A percentile compares a stretch with the other conserved stretches of the same genome.
Conservation (phyloP, 2,113 vertebrate species). For the Pelusios castaneus region DNA sequence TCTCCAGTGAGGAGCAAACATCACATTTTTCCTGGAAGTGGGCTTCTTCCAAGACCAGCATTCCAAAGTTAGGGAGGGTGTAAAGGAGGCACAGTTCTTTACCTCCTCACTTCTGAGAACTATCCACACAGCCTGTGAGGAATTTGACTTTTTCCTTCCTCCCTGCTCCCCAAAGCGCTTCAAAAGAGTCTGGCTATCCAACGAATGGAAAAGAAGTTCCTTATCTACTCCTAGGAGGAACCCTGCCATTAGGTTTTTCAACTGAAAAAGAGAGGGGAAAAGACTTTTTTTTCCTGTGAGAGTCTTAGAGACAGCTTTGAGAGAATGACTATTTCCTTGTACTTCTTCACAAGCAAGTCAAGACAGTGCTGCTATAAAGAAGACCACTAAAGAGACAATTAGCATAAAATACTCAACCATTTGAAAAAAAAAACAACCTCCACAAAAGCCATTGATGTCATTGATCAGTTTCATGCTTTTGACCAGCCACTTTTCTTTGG, state of each 20-base stretch:
- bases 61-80: background rate
- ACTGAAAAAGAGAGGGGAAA: background rate
- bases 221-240: background rate
- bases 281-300: background rate
- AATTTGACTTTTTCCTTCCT: background rate
- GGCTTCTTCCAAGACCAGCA: background rate
- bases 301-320: background rate
- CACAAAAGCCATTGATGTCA: constrained; percentile 21
- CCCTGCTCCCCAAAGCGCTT: too few relatives aligned
- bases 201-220: background rate
- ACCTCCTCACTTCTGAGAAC: background rate
- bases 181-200: background rate
- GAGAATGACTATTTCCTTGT: background rate
- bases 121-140: background rate
- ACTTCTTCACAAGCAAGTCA: background rate
- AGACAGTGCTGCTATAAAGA: constrained; percentile 27
- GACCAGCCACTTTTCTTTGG: constrained; percentile 17
- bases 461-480: constrained; percentile 33
- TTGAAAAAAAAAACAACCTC: background rate
- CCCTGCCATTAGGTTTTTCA: background rate
- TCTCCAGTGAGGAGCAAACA: background rate
- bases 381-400: background rate
- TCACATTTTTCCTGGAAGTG: background rate
- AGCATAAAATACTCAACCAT: background rate
- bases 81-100: background rate